These are phyloP conservation scores for Brenthis ino DNA, from an alignment of 2,888 invertebrate genomes.

Conservation along the genomic window DNA sequence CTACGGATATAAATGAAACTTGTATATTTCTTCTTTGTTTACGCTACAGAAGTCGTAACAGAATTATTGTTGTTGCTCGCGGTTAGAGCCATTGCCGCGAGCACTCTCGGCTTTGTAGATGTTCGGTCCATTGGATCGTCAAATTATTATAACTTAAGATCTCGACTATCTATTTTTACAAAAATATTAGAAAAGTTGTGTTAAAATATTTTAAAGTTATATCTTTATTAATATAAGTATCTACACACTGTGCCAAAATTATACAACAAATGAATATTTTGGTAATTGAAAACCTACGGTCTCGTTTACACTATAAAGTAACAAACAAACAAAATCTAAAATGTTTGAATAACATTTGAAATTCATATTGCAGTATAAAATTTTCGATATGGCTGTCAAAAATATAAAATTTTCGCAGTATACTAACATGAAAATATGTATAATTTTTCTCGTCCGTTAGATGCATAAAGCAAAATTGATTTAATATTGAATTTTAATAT, in stretches of 20 bases:
- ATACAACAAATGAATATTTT: no score
- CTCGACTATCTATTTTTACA: neutral
- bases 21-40: conserved; percentile 52
- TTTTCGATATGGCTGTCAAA: conserved; percentile 4
- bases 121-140: conserved; percentile 29
- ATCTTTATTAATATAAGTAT: no score
- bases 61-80: conserved; percentile 36
- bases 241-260: no score
- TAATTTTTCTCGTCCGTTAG: conserved; percentile 28
- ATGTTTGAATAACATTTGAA: no score
- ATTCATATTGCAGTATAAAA: neutral
- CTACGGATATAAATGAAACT: conserved; percentile 45
- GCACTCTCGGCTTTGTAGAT: conserved; percentile 6
- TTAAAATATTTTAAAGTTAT: neutral
- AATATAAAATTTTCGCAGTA: neutral
- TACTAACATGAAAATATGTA: conserved; percentile 31
- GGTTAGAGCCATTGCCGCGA: conserved; percentile 19
- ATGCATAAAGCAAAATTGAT: conserved; percentile 39
- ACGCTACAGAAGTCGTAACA: conserved; percentile 34
- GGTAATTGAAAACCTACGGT: no score
- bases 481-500: conserved; percentile 59
- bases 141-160: conserved; percentile 28
- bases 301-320: no score
- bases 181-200: neutral
- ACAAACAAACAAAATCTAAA: no score